phyloP scores from a whole-genome alignment of 2,888 invertebrate genomes.

The Imbricaverruca yamaguchii region DNA sequence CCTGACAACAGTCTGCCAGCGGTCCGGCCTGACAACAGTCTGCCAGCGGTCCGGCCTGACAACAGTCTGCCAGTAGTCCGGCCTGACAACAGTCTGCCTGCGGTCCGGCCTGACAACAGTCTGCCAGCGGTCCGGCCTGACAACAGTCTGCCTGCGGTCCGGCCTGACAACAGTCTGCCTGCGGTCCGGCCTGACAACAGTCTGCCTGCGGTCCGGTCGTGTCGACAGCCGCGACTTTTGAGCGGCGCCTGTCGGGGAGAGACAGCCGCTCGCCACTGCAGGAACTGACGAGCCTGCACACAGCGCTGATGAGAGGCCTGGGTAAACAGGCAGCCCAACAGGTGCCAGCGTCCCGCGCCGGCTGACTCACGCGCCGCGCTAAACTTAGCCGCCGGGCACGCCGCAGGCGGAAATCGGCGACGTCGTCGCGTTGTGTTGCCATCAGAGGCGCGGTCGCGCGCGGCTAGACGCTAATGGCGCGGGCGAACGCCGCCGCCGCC shows the following conservation, averaged over 20 bases:
- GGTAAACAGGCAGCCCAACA: not conserved
- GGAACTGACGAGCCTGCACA: not conserved
- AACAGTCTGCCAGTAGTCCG: no score
- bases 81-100: no score
- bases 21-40: no score
- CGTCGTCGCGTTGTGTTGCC: not conserved
- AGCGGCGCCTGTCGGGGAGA: not conserved
- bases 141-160: no score
- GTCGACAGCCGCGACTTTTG: not conserved
- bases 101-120: no score
- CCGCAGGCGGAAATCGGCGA: not conserved
- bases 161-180: no score
- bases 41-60: no score
- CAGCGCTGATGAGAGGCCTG: not conserved
- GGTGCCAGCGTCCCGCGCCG: not conserved
- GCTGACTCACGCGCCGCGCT: not conserved
- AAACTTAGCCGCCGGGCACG: not conserved
- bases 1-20: no score
- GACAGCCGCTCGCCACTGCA: not conserved
- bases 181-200: no score
- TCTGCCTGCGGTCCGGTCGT: no score
- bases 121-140: no score
- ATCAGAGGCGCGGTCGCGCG: not conserved
- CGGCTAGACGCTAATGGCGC: not conserved
- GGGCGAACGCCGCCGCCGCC: not conserved